phyloP scores from a whole-genome alignment of 2,888 invertebrate species.

The Agriotes lineatus region DNA sequence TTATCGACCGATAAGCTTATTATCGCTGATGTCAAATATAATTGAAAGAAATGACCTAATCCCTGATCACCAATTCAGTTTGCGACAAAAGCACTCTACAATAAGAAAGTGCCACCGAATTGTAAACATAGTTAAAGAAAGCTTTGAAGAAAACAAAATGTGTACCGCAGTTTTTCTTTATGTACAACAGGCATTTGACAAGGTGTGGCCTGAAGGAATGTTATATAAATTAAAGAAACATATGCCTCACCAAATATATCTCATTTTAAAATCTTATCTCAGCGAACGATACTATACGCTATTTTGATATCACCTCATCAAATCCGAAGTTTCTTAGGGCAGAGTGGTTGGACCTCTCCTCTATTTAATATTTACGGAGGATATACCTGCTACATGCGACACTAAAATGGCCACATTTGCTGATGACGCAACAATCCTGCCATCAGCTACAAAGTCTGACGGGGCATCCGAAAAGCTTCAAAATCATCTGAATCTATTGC shows the following conservation, averaged over 20 bases:
- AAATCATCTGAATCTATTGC: neutral
- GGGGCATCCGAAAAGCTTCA: neutral
- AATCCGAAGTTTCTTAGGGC: neutral
- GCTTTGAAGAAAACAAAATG: neutral
- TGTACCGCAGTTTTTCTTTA: neutral
- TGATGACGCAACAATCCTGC: neutral
- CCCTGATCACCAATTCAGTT: neutral
- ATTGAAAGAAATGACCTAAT: no score
- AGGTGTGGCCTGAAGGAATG: neutral
- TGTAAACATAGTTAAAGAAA: neutral
- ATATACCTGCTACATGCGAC: neutral
- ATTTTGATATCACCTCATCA: neutral
- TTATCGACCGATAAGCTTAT: constrained; percentile 1
- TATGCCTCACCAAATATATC: neutral
- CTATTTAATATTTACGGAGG: neutral
- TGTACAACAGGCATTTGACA: neutral
- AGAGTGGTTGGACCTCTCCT: neutral
- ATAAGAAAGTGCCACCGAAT: neutral
- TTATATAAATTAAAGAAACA: neutral
- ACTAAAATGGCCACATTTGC: neutral
- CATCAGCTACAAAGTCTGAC: neutral
- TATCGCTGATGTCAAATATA: neutral
- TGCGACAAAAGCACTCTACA: neutral
- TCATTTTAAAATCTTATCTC: neutral
- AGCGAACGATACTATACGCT: neutral